Base-by-base conservation (phyloP, 2,113 vertebrate species). In the Triplophysa tibetana region DNA sequence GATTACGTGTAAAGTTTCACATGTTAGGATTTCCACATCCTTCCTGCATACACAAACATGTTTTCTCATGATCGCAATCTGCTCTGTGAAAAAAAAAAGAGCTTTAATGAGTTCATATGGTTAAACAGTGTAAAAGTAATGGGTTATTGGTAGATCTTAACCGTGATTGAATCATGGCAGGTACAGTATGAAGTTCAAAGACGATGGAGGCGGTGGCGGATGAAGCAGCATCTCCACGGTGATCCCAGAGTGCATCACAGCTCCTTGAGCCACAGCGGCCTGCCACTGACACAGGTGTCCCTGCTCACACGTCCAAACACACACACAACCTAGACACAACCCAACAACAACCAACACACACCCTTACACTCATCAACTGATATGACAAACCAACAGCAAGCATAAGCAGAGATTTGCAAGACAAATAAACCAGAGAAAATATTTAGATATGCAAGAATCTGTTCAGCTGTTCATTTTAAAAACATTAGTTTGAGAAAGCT, bases 141-240 rank as follows among this genome's bases (percentile, higher is more conserved):
- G 50, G 50, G 68, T 41, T 13, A 41, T 50, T 24, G 24, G 23
- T 45, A 11, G 52, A 48, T 10, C 58, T 50, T 79, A 60, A 68
- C 29, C 24, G 11, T 38, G 29, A n/a, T 33, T 65, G 58, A 84
- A 68, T 19, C 70, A 64, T 24, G 62, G 5, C 69, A 93, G 91
- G 92, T 93, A n/a, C 91, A 92, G 79, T 84, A 90, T 1, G 93
- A 93, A 81, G 67, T 93, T 16, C 87, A 87, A 78, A 88, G 90
- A 80, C 84, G 88, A 52, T 93, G 93, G 93, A 84, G 86, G 77
- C 82, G 91, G 33, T 91, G 91, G 91, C 88, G 78, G 65, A 77
- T 92, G 79, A 89, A 80, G 63, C 87, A 70, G 43, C 75, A 69
- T 54, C 82, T 92, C 13, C 83, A 89, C 63, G 87, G 81, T 1